phyloP scores from a whole-genome alignment of 1,140 invertebrate genomes.

The Eufriesea mexicana region DNA sequence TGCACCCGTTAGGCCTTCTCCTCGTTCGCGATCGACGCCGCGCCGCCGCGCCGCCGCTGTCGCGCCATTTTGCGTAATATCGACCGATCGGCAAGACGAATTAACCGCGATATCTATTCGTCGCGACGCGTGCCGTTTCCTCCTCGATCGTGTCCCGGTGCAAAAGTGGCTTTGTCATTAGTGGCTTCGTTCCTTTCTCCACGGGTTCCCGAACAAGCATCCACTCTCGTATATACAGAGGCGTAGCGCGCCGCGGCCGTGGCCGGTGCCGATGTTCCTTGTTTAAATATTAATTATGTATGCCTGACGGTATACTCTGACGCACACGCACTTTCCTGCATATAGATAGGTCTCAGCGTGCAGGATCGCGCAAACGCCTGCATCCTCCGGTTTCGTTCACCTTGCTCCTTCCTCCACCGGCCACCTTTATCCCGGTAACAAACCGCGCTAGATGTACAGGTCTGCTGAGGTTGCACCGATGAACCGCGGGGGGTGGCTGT shows the following conservation, averaged over 20 bases:
- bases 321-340: slow-evolving; percentile 73
- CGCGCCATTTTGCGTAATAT: slow-evolving; percentile 3
- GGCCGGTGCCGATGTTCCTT: slow-evolving; percentile 63
- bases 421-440: slow-evolving; percentile 12
- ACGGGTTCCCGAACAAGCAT: neutral
- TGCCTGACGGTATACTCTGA: slow-evolving; percentile 72
- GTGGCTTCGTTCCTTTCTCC: neutral
- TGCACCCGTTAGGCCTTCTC: neutral
- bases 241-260: neutral
- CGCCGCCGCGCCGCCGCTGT: neutral
- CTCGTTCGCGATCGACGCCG: neutral
- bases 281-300: slow-evolving; percentile 81
- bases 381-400: slow-evolving; percentile 15
- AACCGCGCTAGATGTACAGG: slow-evolving; percentile 28
- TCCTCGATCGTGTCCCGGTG: neutral
- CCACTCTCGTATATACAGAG: neutral
- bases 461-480: slow-evolving; percentile 43
- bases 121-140: neutral
- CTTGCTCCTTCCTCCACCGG: neutral
- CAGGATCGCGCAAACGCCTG: slow-evolving; percentile 42
- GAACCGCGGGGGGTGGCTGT: slow-evolving; percentile 46
- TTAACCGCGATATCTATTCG: neutral
- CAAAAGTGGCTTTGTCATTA: neutral
- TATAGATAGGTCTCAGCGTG: slow-evolving; percentile 56
- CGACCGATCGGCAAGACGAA: neutral